phyloP scores from a whole-genome alignment of 2,113 vertebrate genomes.

The Canis aureus region DNA sequence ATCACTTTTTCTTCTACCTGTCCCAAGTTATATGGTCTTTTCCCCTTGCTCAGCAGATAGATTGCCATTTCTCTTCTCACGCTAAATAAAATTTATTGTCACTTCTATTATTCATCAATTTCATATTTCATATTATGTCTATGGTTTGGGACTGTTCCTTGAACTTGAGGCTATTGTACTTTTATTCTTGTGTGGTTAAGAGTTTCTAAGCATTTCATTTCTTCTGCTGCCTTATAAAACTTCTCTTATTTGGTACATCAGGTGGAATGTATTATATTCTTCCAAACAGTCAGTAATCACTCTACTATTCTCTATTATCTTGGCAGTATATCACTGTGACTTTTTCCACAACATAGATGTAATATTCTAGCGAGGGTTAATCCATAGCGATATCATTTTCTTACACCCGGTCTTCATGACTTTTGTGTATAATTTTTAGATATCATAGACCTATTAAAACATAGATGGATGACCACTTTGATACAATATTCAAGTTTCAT shows the following conservation, averaged over 20 bases:
- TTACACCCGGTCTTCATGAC: neutral
- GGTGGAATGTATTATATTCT: neutral
- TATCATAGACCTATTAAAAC: neutral
- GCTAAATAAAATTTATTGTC: neutral
- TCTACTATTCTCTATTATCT: neutral
- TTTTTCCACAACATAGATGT: neutral
- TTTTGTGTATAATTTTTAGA: constrained; percentile 6
- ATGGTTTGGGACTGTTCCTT: neutral
- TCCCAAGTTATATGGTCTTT: neutral
- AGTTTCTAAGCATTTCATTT: constrained; percentile 18
- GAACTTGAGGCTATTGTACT: neutral
- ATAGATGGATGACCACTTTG: neutral
- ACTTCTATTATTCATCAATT: constrained; percentile 16
- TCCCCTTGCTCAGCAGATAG: neutral
- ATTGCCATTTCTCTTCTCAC: neutral
- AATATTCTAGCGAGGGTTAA: constrained; percentile 24
- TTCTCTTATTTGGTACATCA: neutral
- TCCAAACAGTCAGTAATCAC: neutral
- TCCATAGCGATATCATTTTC: constrained; percentile 8
- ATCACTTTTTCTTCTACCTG: neutral
- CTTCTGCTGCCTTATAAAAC: neutral
- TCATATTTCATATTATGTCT: neutral
- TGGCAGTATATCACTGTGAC: neutral
- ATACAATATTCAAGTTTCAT: neutral
- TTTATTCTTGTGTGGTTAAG: neutral